Evolutionary conservation across 2,113 vertebrate species (phyloP).

Genomic region (Chaenocephalus aceratus): DNA sequence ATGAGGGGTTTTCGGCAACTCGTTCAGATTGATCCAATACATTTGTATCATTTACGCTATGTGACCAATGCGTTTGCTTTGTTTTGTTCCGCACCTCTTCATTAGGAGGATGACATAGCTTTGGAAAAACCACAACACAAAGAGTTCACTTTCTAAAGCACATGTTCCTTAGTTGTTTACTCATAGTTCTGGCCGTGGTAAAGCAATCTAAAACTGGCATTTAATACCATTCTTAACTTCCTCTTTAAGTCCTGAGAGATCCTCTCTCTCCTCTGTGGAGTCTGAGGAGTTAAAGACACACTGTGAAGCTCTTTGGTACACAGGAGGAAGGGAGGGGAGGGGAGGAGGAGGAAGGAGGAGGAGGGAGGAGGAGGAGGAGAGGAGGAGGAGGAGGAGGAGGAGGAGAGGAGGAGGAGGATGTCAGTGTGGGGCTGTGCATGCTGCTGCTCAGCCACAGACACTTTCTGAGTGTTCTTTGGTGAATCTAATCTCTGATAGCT

Average conservation of each 20-base stretch:
- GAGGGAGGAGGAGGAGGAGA: constrained; percentile 36
- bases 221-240: not conserved
- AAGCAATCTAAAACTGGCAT: not conserved
- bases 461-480: constrained; percentile 15
- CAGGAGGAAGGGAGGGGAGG: constrained; percentile 54
- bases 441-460: constrained; percentile 43
- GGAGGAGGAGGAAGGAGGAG: constrained; percentile 48
- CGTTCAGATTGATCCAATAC: not conserved
- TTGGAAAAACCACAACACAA: no score
- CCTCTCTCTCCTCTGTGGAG: constrained; percentile 39
- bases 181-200: not conserved
- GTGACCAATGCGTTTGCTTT: not conserved
- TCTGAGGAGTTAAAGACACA: constrained; percentile 67
- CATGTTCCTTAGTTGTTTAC: not conserved
- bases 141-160: not conserved
- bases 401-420: constrained; percentile 55
- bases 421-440: constrained; percentile 61
- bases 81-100: no score
- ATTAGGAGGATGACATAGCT: no score
- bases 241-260: not conserved
- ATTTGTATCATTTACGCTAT: no score
- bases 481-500: not conserved
- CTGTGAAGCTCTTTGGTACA: constrained; percentile 72
- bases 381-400: no score
- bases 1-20: not conserved